Conservation (phyloP, 2,888 invertebrate species). For the Zygogramma bicolorata region DNA sequence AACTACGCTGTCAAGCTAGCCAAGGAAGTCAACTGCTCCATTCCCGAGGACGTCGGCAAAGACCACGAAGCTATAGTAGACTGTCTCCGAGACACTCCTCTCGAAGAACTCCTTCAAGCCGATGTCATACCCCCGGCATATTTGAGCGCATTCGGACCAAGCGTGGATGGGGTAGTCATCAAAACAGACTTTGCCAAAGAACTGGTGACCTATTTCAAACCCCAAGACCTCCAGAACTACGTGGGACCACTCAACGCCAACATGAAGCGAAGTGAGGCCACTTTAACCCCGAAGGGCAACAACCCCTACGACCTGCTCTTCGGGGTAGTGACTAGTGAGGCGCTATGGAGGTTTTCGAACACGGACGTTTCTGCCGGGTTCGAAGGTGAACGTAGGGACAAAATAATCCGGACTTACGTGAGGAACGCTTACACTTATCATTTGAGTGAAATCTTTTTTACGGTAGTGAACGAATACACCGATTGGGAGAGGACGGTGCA, state of each 20-base stretch:
- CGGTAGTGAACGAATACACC: conserved; percentile 97
- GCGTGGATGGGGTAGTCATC: conserved; percentile 96
- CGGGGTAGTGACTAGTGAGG: conserved; percentile 92
- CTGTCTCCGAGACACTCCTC: conserved; percentile 81
- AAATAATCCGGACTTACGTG: conserved; percentile 91
- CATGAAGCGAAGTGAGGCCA: conserved; percentile 74
- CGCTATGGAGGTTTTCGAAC: conserved; percentile 88
- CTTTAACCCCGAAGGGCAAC: conserved; percentile 70
- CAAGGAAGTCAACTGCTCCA: conserved; percentile 83
- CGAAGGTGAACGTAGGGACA: conserved; percentile 88
- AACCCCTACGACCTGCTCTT: conserved; percentile 88
- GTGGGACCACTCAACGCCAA: conserved; percentile 74
- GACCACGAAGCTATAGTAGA: conserved; percentile 89
- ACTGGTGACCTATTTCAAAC: conserved; percentile 77
- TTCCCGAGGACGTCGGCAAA: conserved; percentile 84
- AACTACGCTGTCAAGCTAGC: conserved; percentile 85
- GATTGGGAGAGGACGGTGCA: conserved; percentile 95
- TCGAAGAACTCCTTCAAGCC: conserved; percentile 80
- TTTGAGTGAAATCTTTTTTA: conserved; percentile 95
- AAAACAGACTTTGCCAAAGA: conserved; percentile 88
- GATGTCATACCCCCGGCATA: conserved; percentile 86
- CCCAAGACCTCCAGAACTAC: conserved; percentile 74
- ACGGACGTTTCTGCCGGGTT: conserved; percentile 87
- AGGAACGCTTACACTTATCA: conserved; percentile 96
- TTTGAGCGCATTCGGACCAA: conserved; percentile 91